Evolutionary conservation across 2,113 vertebrate genomes (phyloP).

Genomic region (Spea bombifrons): DNA sequence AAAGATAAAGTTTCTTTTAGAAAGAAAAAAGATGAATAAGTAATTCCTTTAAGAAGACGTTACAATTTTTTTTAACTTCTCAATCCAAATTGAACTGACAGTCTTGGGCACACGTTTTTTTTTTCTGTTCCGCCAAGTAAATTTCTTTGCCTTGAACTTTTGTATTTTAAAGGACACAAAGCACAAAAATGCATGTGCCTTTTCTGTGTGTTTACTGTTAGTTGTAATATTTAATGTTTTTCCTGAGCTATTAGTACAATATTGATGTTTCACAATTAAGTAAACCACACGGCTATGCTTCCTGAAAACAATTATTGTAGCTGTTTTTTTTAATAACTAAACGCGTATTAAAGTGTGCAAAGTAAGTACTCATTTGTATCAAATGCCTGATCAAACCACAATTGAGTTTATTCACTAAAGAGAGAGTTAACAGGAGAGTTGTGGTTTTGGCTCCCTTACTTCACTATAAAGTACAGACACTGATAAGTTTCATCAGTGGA

Average conservation of each 20-base stretch:
- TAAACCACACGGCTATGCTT: neutral
- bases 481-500: too few relatives aligned
- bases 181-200: neutral
- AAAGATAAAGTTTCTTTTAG: slow-evolving; percentile 81
- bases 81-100: neutral
- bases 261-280: neutral
- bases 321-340: too few relatives aligned
- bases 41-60: neutral
- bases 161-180: neutral
- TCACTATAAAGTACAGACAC: too few relatives aligned
- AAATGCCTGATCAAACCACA: too few relatives aligned
- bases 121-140: neutral
- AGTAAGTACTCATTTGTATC: too few relatives aligned
- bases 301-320: neutral
- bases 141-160: neutral
- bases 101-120: neutral
- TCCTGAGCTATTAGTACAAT: neutral
- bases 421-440: too few relatives aligned
- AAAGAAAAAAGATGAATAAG: slow-evolving; percentile 79
- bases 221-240: neutral
- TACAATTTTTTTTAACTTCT: neutral
- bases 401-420: too few relatives aligned
- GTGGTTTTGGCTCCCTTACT: too few relatives aligned
- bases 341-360: too few relatives aligned
- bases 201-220: neutral